Percentiles rank a stretch among this genome's conserved stretches.
Evolutionary conservation across 2,888 invertebrate species (phyloP).

Genomic region (Cyaniris semiargus): DNA sequence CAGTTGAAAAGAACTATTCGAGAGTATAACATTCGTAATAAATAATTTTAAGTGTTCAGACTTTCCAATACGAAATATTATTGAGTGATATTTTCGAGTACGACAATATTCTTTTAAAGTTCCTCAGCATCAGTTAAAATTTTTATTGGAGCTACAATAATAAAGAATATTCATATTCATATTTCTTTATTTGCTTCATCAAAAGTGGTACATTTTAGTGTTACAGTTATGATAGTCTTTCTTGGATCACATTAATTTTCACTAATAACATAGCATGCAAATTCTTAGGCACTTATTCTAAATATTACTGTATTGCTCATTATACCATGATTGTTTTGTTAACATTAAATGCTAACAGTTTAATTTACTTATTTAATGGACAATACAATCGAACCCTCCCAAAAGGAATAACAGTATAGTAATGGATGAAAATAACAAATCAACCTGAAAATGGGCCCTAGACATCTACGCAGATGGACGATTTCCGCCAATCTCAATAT

Average conservation of each 20-base stretch:
- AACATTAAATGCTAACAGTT: too few relatives aligned
- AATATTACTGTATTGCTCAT: too few relatives aligned
- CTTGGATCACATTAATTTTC: too few relatives aligned
- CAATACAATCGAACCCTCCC: too few relatives aligned
- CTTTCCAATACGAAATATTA: constrained; percentile 17
- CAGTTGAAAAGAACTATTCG: constrained; percentile 22
- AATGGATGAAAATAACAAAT: constrained; percentile 50
- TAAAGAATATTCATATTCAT: too few relatives aligned
- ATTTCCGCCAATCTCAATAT: constrained; percentile 54
- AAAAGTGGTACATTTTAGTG: too few relatives aligned
- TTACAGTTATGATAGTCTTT: too few relatives aligned
- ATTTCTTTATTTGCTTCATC: too few relatives aligned
- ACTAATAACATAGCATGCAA: too few relatives aligned
- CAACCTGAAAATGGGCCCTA: constrained; percentile 48
- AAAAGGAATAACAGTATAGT: constrained; percentile 44
- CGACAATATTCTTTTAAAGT: constrained; percentile 12
- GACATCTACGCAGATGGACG: constrained; percentile 51
- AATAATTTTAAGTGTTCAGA: constrained; percentile 26
- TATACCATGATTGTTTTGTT: too few relatives aligned
- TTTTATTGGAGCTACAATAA: neutral
- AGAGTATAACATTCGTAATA: constrained; percentile 27
- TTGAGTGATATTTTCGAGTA: constrained; percentile 2
- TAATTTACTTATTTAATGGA: too few relatives aligned
- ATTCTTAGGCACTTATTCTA: too few relatives aligned
- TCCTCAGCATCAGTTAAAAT: neutral